Evolutionary conservation across 2,113 vertebrate species (phyloP), one percentile per base, ranked within the genome.

Genomic region (sheep (Ovis aries)): DNA sequence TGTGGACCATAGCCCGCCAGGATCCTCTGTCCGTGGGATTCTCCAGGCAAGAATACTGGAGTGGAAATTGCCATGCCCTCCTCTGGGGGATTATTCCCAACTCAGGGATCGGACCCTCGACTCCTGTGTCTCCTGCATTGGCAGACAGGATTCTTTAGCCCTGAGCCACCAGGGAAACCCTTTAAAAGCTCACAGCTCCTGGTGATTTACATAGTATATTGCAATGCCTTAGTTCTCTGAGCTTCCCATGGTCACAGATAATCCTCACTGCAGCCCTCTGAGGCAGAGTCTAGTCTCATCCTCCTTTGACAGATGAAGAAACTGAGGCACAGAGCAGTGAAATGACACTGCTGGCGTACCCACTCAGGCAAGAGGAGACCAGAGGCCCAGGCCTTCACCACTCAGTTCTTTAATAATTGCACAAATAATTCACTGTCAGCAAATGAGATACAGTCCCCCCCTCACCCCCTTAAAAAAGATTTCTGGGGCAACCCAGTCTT

Each of bases 401-500:
- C 17, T 59, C 0, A 2, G 15, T 25, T 9, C 55, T 67, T 88
- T 6, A 60, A 15, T 29, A 53, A 53, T 16, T 3, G 43, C 40
- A 3, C 21, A 9, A 31, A 21, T 10, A 62, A 48, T 19, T n/a
- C 8, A 4, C 15, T 48, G 19, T 25, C 45, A 6, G 45, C 52
- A 16, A 50, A 53, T 0, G 25, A 25, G n/a, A n/a, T 3, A 6
- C 10, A 3, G 29, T 62, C 15, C 27, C 21, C 21, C 36, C 5
- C 5, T 36, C 5, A 10, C n/a, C 19, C 67, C 4, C 33, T 2
- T 3, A 48, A 19, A 25, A 67, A 57, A 33, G 17, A 53, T 5
- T 10, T 31, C 25, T 12, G 7, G 7, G 21, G 55, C 0, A 0
- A 57, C 10, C 10, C 21, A 33, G 4, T 12, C 31, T 45, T 48